Base-by-base conservation (phyloP, 2,113 vertebrate genomes). In the Grammomys surdaster region DNA sequence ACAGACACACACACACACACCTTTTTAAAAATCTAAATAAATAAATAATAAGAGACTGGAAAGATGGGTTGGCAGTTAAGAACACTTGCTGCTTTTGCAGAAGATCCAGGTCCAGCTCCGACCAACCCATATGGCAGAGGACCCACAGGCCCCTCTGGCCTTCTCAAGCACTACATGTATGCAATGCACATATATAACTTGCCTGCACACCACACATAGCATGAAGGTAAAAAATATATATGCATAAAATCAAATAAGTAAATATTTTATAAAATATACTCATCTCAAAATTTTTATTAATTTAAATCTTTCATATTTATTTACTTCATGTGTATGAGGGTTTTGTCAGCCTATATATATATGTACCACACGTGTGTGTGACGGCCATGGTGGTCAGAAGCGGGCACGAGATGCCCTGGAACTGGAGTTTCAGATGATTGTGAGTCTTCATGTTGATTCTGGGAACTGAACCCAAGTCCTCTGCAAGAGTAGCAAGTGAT, bases 241-340 rank as follows among this genome's bases (percentile, higher is more conserved):
- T 13, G 28, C n/a, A 63, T 63, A 63, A 63, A 84, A 63, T 84
- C 3, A 63, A 60, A 40, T 80, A 60, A 84, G 24, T 43, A 28
- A 28, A 28, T 63, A 63, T 28, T 84, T 43, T 28, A 40, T 82
- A 60, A 60, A 82, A 60, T 26, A 16, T 60, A 89, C 77, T 93
- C 4, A 67, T 70, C 36, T 95, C 36, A 80, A 46, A 95, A 88
- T 80, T 85, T 90, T 88, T 65, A 88, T 92, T 67, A 88, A 89
- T 63, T 84, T 93, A 72, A 81, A 63, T 20, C 40, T 43, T 43
- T 17, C 7, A 28, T 43, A 17, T 43, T 60, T 82, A n/a, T 82
- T 63, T 43, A 63, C n/a, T 63, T 40, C 60, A 60, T 28, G 51
- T 43, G 20, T 43, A 63, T 43, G 81, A 63, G 40, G n/a, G 58